Conservation (phyloP, 92 coral and sea anemone species). For the Epizoanthus rinbou region DNA sequence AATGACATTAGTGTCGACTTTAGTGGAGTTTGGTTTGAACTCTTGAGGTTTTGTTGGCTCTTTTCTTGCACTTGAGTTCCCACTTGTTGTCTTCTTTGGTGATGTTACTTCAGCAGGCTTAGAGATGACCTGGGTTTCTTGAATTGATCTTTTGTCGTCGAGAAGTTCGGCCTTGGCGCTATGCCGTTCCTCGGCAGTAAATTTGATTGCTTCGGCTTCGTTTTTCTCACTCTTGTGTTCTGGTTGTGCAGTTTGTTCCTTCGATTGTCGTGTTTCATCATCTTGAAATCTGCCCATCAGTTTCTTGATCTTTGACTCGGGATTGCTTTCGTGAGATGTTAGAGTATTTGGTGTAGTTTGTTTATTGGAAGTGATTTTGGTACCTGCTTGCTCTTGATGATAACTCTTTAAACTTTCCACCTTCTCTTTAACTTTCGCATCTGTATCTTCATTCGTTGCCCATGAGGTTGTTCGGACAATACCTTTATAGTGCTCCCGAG, state of each 20-base stretch:
- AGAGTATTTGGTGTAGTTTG: background rate
- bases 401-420: background rate
- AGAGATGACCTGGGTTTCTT: background rate
- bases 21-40: background rate
- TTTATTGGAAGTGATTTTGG: background rate
- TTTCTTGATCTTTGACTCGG: background rate
- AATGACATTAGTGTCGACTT: background rate
- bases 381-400: background rate
- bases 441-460: constrained; percentile 13
- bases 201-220: background rate
- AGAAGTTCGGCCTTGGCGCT: background rate
- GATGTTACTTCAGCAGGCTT: background rate
- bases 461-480: constrained; percentile 25
- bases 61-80: background rate
- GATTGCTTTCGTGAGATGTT: background rate
- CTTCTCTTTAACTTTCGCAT: background rate
- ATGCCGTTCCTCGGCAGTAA: background rate
- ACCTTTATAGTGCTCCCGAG: background rate
- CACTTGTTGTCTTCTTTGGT: background rate
- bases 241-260: background rate
- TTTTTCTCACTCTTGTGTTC: background rate
- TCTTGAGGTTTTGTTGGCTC: background rate
- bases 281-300: constrained; percentile 15
- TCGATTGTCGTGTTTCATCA: background rate
- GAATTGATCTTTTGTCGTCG: background rate